These are phyloP conservation scores for Acridotheres tristis DNA, from an alignment of 2,797 vertebrate species.

Conservation along the genomic window DNA sequence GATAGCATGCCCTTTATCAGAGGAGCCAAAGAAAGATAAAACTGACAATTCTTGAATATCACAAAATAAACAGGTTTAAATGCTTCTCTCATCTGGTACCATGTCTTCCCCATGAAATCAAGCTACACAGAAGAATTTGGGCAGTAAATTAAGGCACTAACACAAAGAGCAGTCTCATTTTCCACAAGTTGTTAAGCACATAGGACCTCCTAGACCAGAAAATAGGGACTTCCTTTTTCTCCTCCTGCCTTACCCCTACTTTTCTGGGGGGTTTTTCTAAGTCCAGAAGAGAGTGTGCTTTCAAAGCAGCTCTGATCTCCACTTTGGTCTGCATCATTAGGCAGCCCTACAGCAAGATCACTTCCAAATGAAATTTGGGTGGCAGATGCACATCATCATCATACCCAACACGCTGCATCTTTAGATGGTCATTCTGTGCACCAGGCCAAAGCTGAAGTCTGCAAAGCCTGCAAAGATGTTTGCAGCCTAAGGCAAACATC, in stretches of 20 bases:
- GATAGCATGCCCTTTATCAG: not conserved
- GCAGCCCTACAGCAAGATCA: not conserved
- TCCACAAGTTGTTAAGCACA: not conserved
- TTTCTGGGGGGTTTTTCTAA: not conserved
- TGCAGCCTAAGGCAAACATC: not conserved
- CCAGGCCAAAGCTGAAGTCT: not conserved
- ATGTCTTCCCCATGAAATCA: not conserved
- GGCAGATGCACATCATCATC: not conserved
- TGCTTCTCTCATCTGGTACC: rapidly evolving
- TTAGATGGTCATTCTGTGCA: not conserved
- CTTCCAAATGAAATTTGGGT: not conserved
- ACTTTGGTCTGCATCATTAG: not conserved
- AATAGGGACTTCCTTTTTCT: too few species aligned
- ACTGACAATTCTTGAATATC: not conserved
- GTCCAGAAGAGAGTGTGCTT: rapidly evolving
- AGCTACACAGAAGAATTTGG: not conserved
- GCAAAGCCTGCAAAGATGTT: too few species aligned
- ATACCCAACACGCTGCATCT: rapidly evolving
- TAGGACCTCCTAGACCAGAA: not conserved
- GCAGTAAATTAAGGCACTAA: not conserved
- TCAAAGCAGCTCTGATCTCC: not conserved
- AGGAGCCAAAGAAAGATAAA: not conserved
- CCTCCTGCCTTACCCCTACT: rapidly evolving
- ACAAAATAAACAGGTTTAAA: not conserved
- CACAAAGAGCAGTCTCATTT: not conserved